Base-by-base conservation (phyloP, 2,888 invertebrate genomes). In the Lycaena phlaeas region DNA sequence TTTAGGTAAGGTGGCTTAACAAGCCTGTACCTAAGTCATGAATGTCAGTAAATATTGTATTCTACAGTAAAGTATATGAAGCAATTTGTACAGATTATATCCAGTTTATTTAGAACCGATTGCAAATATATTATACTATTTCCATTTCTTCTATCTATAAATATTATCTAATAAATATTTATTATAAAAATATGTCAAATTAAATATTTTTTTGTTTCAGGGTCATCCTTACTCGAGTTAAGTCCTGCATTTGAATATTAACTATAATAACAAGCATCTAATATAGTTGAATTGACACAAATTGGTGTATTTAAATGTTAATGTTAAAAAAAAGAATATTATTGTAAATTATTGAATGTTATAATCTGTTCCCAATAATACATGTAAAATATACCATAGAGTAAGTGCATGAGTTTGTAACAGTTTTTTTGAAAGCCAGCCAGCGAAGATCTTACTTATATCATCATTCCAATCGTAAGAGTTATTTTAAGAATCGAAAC, bases 191-290 rank as follows among this genome's bases (percentile, higher is more conserved):
- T n/a, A n/a, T n/a, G n/a, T n/a, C n/a, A n/a, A n/a, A 25, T 10
- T n/a, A 25, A 22, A 18, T 12, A 40, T 47, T 41, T 49, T 43
- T 54, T 62, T 64, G 48, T 70, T 72, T 2, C 75, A 76, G 75
- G 75, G 75, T 25, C 68, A 75, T 50, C 55, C 59, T 18, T 51
- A 62, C 49, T 41, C 45, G 10, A 46, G 43, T 3, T 56, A 57
- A 44, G 12, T 18, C 1, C 3, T 18, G 12, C 18, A 10, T n/a
- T 12, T 12, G 18, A 29, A 22, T 12, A 22, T 18, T 4, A 14
- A 18, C 18, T 17, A 38, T 27, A 15, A 26, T 26, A 12, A 28
- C 14, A 15, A 30, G 11, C n/a, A n/a, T n/a, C n/a, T 34, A 39
- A 39, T n/a, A n/a, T 14, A 29, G 26, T 31, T 10, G 2, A 14